phyloP scores from a whole-genome alignment of 37 sponge, comb jelly and placozoan genomes.

The Hexactinellida sp. region DNA sequence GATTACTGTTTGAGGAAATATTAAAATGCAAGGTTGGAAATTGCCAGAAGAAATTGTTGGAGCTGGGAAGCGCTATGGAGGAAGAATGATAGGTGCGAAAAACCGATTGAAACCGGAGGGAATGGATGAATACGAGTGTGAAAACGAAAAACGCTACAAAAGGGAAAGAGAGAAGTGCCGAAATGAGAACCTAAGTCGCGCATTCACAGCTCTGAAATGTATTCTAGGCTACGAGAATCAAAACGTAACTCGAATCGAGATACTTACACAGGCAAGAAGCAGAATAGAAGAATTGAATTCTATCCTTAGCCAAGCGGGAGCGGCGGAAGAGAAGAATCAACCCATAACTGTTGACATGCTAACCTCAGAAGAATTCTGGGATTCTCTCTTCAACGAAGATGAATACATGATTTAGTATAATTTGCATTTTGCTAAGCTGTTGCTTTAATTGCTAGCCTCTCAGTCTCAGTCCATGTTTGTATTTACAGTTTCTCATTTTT shows the following conservation, averaged over 20 bases:
- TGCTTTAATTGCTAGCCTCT: too few species aligned
- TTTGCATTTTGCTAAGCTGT: neutral
- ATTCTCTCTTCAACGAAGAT: neutral
- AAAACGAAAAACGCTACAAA: neutral
- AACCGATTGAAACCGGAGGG: neutral
- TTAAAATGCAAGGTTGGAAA: constrained; percentile 4
- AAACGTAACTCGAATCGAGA: neutral
- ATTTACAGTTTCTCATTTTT: too few species aligned
- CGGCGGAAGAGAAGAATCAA: neutral
- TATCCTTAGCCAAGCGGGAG: neutral
- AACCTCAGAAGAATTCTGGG: constrained; percentile 1
- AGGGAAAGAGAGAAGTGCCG: neutral
- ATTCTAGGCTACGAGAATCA: neutral
- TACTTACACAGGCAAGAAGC: neutral
- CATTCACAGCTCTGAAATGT: neutral
- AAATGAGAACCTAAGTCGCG: neutral
- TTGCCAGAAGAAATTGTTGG: neutral
- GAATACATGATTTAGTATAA: neutral
- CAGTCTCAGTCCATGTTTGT: too few species aligned
- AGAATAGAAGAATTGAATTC: neutral
- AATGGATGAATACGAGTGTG: neutral
- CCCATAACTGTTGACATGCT: neutral
- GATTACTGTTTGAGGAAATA: too few species aligned
- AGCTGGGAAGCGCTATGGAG: neutral
- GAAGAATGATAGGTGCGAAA: constrained; percentile 2